These are phyloP conservation scores for Anseranas semipalmata DNA, from an alignment of 2,113 vertebrate species.

Conservation along the genomic window DNA sequence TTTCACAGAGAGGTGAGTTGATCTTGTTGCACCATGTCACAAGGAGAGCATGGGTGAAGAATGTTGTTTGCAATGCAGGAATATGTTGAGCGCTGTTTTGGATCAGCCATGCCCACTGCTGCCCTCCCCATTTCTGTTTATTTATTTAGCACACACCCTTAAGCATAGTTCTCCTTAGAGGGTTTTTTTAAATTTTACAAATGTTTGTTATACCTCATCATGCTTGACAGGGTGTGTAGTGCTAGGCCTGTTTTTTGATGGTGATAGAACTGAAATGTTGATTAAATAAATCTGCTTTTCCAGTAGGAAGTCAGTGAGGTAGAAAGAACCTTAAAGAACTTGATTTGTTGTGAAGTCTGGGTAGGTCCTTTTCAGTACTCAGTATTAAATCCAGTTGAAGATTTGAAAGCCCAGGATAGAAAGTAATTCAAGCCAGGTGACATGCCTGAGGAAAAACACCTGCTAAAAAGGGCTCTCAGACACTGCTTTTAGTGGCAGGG, in stretches of 20 bases:
- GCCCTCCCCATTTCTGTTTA: not conserved
- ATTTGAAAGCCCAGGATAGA: not conserved
- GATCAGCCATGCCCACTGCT: not conserved
- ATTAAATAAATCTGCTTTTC: not conserved
- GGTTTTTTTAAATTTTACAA: not conserved
- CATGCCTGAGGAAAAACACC: not conserved
- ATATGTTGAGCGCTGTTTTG: not conserved
- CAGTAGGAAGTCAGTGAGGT: not conserved
- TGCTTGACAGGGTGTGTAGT: fast-evolving
- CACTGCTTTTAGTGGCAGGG: not conserved
- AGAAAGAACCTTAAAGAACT: not conserved
- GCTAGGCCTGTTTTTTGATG: not conserved
- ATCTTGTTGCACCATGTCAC: not conserved
- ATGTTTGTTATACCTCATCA: not conserved
- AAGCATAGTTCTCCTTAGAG: not conserved
- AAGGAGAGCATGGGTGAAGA: not conserved
- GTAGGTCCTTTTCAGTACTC: not conserved
- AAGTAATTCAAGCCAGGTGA: not conserved
- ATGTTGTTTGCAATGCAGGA: not conserved
- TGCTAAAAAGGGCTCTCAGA: not conserved
- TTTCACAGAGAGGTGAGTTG: conserved; percentile 90
- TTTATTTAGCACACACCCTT: not conserved
- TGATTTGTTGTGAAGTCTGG: not conserved
- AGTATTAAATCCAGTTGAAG: not conserved
- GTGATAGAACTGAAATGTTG: not conserved